A percentile compares a stretch with the other conserved stretches of the same genome.
Conservation (phyloP, 2,888 invertebrate genomes). For the Zaprionus obscuricornis region DNA sequence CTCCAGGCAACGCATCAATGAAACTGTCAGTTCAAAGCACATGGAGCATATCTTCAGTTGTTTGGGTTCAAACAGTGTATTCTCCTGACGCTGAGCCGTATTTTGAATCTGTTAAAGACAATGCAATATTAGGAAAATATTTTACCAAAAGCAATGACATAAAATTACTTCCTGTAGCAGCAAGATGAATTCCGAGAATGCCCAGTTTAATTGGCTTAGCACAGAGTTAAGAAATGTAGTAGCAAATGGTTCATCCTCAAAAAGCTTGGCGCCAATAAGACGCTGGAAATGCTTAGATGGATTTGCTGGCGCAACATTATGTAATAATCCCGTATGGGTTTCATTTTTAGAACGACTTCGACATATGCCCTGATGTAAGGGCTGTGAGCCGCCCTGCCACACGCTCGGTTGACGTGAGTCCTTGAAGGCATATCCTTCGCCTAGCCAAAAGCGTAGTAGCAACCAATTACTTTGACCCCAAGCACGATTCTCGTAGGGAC, state of each 20-base stretch:
- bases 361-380: conserved; percentile 77
- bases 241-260: conserved; percentile 86
- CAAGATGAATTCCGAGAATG: conserved; percentile 93
- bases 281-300: conserved; percentile 83
- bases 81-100: conserved; percentile 84
- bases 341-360: conserved; percentile 82
- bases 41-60: conserved; percentile 93
- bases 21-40: conserved; percentile 92
- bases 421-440: conserved; percentile 91
- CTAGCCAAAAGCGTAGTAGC: conserved; percentile 92
- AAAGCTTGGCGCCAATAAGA: conserved; percentile 86
- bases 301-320: conserved; percentile 83
- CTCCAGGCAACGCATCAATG: conserved; percentile 90
- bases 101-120: conserved; percentile 85
- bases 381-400: conserved; percentile 84
- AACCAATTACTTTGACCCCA: conserved; percentile 95
- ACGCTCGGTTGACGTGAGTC: conserved; percentile 85
- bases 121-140: not conserved
- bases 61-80: conserved; percentile 88
- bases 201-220: conserved; percentile 93
- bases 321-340: conserved; percentile 82
- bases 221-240: conserved; percentile 90
- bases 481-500: conserved; percentile 92
- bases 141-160: not conserved
- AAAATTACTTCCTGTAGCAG: conserved; percentile 89